Base-by-base conservation (phyloP, 2,113 vertebrate species). In the Motacilla alba region DNA sequence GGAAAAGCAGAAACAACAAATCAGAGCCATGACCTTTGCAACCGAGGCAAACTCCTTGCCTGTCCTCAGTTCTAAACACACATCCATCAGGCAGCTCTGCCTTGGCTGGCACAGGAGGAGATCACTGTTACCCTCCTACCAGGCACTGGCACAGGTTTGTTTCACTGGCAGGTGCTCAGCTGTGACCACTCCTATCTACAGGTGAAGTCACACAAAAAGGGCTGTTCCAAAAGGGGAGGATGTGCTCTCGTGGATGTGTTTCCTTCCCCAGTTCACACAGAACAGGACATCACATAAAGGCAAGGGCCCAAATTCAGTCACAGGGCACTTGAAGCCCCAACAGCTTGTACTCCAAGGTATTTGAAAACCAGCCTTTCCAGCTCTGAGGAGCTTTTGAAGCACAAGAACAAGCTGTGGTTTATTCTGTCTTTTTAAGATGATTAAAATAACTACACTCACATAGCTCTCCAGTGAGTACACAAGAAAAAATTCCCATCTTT, bases 1-100 rank as follows among this genome's bases (percentile, higher is more conserved):
- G 35, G 83, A 73, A 74, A 95, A 92, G 31, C 60, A 92, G 72
- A 88, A 80, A 83, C 55, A 90, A 83, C 88, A 74, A 74, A 96
- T 83, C 77, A 93, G 83, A 93, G 50, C 77, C 0, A 11, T 53
- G 70, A 92, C 93, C 86, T 96, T 89, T 77, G 62, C 43, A 78
- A 27, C 0, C 19, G 83, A 93, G 90, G 64, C 47, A 74, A 91
- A 58, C 66, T 84, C 68, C 78, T 19, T 49, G 37, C 91, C 55
- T 94, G 83, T 56, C 66, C 39, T 75, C 19, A 31, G 59, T 35
- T 84, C 39, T 56, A 86, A 89, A 20, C 39, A 55, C 31, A 39
- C 85, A 78, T 79, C 83, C 73, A 91, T 22, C 46, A 24, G 66
- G 28, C 53, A 59, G 37, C 31, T 27, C 37, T 59, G 72, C 28